Evolutionary conservation across 2,888 invertebrate species (phyloP).

Genomic region (Phyllotreta cruciferae): DNA sequence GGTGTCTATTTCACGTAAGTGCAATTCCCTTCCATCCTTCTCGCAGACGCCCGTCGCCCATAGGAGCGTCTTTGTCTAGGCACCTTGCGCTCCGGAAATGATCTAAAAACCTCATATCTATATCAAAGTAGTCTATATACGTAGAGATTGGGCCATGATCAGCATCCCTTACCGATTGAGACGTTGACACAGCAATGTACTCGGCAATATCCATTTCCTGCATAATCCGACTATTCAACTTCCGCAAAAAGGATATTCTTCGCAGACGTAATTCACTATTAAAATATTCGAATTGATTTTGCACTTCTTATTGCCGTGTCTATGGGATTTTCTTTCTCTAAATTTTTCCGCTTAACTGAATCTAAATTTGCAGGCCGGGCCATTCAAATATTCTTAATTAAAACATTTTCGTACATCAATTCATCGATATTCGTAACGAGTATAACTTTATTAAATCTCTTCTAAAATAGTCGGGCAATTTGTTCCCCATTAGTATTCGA

Average conservation of each 20-base stretch:
- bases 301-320: constrained; percentile 45
- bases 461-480: constrained; percentile 9
- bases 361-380: constrained; percentile 6
- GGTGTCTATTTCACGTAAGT: constrained; percentile 55
- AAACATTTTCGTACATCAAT: not conserved
- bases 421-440: too few relatives aligned
- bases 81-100: constrained; percentile 47
- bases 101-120: constrained; percentile 50
- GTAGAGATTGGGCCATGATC: constrained; percentile 54
- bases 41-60: constrained; percentile 25
- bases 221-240: constrained; percentile 54
- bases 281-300: constrained; percentile 50
- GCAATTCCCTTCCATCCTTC: constrained; percentile 45
- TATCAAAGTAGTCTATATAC: constrained; percentile 47
- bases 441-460: constrained; percentile 3
- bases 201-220: constrained; percentile 56
- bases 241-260: constrained; percentile 47
- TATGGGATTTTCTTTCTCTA: constrained; percentile 32
- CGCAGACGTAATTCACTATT: constrained; percentile 49
- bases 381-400: not conserved
- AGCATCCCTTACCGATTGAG: constrained; percentile 53
- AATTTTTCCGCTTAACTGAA: constrained; percentile 25
- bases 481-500: constrained; percentile 39
- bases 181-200: constrained; percentile 59
- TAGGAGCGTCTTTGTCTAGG: constrained; percentile 42